Evolutionary conservation across 2,888 invertebrate species (phyloP).

Genomic region (Thereva nobilitata): DNA sequence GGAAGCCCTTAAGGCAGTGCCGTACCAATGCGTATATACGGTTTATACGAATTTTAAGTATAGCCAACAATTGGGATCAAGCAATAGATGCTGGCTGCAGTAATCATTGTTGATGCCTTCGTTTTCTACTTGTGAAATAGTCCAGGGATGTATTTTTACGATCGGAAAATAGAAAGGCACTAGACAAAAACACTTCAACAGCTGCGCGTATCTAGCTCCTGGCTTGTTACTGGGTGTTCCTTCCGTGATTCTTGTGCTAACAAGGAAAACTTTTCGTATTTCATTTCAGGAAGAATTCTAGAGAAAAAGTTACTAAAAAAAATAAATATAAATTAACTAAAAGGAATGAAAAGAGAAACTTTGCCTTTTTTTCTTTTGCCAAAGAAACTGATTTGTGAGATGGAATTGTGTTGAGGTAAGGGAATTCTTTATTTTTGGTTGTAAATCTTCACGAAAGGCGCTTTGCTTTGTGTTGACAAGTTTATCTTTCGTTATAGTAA

Average conservation of each 20-base stretch:
- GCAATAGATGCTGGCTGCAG: too few species aligned
- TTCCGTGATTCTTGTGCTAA: not conserved
- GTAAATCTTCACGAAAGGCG: conserved; percentile 26
- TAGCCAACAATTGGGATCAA: too few species aligned
- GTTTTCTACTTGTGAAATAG: conserved; percentile 1
- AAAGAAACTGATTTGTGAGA: conserved; percentile 18
- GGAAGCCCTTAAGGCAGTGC: too few species aligned
- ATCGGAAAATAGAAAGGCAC: conserved; percentile 16
- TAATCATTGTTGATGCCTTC: not conserved
- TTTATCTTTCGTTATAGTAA: conserved; percentile 23
- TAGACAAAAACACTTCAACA: conserved; percentile 19
- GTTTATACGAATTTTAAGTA: too few species aligned
- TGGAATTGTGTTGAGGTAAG: not conserved
- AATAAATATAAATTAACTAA: conserved; percentile 19
- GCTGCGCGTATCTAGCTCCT: conserved; percentile 9
- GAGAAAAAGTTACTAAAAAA: not conserved
- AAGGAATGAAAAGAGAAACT: conserved; percentile 19
- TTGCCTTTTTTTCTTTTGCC: conserved; percentile 7
- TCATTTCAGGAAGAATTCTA: too few species aligned
- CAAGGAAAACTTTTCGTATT: too few species aligned
- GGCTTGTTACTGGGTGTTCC: conserved; percentile 8
- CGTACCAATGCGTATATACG: too few species aligned
- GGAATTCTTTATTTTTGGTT: conserved; percentile 1
- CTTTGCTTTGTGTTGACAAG: conserved; percentile 29
- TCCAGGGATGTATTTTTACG: conserved; percentile 8